Percentiles rank a stretch among this genome's conserved stretches.
Evolutionary conservation across 2,888 invertebrate genomes (phyloP).

Genomic region (Tryphoninae sp.): DNA sequence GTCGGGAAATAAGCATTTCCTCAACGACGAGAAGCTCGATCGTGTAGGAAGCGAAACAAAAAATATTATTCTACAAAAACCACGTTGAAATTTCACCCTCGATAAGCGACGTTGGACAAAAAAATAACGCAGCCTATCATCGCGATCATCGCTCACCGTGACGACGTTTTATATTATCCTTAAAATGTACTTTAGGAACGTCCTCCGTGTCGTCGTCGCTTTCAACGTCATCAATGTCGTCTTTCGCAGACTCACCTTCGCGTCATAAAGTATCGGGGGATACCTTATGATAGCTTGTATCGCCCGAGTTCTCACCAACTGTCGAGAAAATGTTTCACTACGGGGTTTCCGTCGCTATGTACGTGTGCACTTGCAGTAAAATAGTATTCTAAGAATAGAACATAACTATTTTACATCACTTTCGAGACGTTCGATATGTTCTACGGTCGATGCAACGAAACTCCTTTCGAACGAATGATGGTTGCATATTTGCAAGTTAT

Average conservation of each 20-base stretch:
- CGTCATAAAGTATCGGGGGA: constrained; percentile 41
- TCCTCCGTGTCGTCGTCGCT: background rate
- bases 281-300: constrained; percentile 32
- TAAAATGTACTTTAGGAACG: constrained; percentile 35
- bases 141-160: constrained; percentile 4
- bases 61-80: background rate
- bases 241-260: constrained; percentile 21
- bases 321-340: too few relatives aligned
- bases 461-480: constrained; percentile 17
- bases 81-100: background rate
- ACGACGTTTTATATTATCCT: constrained; percentile 36
- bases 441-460: background rate
- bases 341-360: too few relatives aligned
- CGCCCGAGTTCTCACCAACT: too few relatives aligned
- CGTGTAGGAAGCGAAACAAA: background rate
- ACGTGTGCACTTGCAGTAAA: background rate
- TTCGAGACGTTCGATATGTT: constrained; percentile 32
- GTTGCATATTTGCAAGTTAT: constrained; percentile 2
- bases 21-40: too few relatives aligned
- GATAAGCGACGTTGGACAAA: too few relatives aligned
- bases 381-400: constrained; percentile 38
- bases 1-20: too few relatives aligned
- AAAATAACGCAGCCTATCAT: background rate
- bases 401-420: constrained; percentile 42
- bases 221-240: constrained; percentile 6